A percentile compares a stretch with the other conserved stretches of the same genome.
These are phyloP conservation scores for Pantherophis alleghaniensis DNA, from an alignment of 2,797 vertebrate species.

Conservation along the genomic window DNA sequence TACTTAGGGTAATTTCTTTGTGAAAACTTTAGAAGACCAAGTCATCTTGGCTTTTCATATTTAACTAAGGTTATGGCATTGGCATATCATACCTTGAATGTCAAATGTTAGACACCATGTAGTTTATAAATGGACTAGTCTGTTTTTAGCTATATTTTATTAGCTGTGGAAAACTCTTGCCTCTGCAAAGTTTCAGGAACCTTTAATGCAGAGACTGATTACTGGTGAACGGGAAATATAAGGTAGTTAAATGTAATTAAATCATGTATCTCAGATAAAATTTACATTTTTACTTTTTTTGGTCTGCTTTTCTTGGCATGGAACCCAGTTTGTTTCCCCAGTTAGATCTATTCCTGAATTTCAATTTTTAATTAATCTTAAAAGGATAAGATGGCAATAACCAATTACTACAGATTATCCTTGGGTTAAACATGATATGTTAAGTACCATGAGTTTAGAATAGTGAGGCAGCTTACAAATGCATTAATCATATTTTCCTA, in stretches of 20 bases:
- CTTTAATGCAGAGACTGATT: conserved; percentile 36
- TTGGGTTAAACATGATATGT: neutral
- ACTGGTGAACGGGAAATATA: conserved; percentile 27
- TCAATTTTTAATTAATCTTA: neutral
- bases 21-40: neutral
- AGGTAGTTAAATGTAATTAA: conserved; percentile 14
- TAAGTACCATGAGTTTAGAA: conserved; percentile 28
- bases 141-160: conserved; percentile 56
- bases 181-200: conserved; percentile 46
- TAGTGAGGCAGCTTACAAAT: neutral
- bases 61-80: neutral
- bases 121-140: conserved; percentile 56
- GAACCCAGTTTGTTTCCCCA: neutral
- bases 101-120: neutral
- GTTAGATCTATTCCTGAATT: neutral
- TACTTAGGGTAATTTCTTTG: neutral
- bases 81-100: neutral
- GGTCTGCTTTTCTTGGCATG: neutral
- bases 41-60: neutral
- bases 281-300: conserved; percentile 25
- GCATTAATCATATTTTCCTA: neutral
- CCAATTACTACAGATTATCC: neutral
- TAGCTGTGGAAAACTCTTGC: conserved; percentile 39
- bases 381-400: neutral
- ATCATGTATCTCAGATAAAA: neutral